Conservation (phyloP, 2,888 invertebrate species). For the Morpho achilles region DNA sequence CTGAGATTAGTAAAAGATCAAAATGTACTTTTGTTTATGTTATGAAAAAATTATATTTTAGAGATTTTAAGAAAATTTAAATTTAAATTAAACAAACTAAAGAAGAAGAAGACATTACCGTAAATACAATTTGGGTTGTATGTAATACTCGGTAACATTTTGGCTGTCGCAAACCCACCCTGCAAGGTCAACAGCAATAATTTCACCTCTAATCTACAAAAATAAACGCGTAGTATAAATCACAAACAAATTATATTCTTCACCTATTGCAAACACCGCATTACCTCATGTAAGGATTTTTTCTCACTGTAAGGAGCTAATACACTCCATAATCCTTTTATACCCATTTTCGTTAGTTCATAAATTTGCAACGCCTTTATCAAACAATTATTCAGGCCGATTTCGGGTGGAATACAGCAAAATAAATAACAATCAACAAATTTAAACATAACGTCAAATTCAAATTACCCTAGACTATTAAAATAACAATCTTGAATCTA, state of each 20-base stretch:
- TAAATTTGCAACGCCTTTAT: not conserved
- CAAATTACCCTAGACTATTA: constrained; percentile 7
- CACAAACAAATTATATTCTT: not conserved
- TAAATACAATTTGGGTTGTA: constrained; percentile 89
- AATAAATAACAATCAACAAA: no score
- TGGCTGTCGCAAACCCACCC: constrained; percentile 96
- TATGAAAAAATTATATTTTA: no score
- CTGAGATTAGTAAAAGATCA: no score
- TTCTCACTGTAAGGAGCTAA: constrained; percentile 88
- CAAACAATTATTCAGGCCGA: no score
- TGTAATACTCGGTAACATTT: constrained; percentile 83
- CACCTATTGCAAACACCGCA: constrained; percentile 6
- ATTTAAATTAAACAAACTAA: no score
- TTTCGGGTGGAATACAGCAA: no score
- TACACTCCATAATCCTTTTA: constrained; percentile 92
- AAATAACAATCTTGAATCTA: no score
- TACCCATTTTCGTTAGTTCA: constrained; percentile 83
- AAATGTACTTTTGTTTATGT: no score
- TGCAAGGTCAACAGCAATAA: constrained; percentile 92
- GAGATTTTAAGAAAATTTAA: no score
- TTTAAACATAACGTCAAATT: no score
- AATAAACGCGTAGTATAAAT: constrained; percentile 2
- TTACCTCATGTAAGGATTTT: constrained; percentile 86
- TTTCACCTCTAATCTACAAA: constrained; percentile 82
- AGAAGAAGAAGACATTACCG: constrained; percentile 74